These are phyloP conservation scores for Takifugu rubripes DNA, from an alignment of 2,797 vertebrate genomes.

Conservation along the genomic window DNA sequence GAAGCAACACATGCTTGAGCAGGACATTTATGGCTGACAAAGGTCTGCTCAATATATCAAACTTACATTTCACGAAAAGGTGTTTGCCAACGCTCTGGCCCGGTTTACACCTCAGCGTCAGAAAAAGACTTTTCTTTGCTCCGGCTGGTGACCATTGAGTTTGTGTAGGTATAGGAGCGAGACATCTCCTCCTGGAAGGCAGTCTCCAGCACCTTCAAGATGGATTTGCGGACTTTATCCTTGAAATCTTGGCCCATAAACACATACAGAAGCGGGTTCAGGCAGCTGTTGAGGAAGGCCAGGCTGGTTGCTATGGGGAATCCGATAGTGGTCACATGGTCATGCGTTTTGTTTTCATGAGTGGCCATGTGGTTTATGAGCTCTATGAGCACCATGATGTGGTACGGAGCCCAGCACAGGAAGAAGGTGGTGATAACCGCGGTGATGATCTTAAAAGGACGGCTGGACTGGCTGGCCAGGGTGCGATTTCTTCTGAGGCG, in stretches of 20 bases:
- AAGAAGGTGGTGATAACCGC: constrained; percentile 86
- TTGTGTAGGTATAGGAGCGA: too few relatives aligned
- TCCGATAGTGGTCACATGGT: constrained; percentile 62
- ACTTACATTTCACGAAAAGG: too few relatives aligned
- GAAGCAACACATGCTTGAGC: too few relatives aligned
- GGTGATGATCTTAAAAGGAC: constrained; percentile 85
- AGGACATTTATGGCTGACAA: too few relatives aligned
- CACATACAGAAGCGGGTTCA: constrained; percentile 82
- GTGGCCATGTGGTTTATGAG: constrained; percentile 68
- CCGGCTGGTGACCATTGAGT: too few relatives aligned
- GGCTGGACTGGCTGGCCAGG: constrained; percentile 74
- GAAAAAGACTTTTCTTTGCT: too few relatives aligned
- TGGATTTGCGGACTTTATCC: constrained; percentile 77
- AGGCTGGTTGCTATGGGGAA: constrained; percentile 73
- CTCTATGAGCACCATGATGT: constrained; percentile 79
- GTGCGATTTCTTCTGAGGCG: constrained; percentile 75
- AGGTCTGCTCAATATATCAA: too few relatives aligned
- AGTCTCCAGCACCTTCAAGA: constrained; percentile 76
- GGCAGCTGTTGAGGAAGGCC: constrained; percentile 80
- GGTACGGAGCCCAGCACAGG: constrained; percentile 88
- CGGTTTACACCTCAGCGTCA: too few relatives aligned
- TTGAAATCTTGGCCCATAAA: constrained; percentile 83
- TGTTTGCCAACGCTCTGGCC: too few relatives aligned
- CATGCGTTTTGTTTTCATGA: constrained; percentile 46
- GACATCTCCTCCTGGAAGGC: constrained; percentile 76